Percentiles rank a stretch among this genome's conserved stretches.
Conservation (phyloP, 2,113 vertebrate genomes). For the Epinephelus cyanopodus region DNA sequence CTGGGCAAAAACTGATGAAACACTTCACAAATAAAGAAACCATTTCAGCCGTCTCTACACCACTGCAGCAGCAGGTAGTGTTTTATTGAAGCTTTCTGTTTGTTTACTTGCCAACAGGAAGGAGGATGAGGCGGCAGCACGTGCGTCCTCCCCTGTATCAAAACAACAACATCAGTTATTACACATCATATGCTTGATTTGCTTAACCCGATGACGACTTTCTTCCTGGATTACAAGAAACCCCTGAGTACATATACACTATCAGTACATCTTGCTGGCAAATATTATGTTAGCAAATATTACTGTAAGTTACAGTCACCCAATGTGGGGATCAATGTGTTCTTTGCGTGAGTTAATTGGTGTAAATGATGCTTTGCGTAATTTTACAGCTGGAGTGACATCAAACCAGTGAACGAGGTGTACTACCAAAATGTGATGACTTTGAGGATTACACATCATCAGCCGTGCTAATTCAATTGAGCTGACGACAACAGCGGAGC, state of each 20-base stretch:
- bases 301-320: not conserved
- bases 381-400: not conserved
- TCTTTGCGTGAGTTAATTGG: not conserved
- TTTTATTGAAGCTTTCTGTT: slow-evolving; percentile 18
- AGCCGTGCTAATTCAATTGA: not conserved
- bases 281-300: not conserved
- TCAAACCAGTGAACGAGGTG: not conserved
- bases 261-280: slow-evolving; percentile 41
- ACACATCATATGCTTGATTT: slow-evolving; percentile 10
- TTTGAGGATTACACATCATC: not conserved
- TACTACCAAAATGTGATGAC: slow-evolving; percentile 3
- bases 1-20: not conserved
- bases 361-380: slow-evolving; percentile 13
- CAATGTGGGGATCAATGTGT: not conserved
- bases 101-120: slow-evolving; percentile 29
- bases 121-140: not conserved
- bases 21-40: not conserved
- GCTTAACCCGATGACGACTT: slow-evolving; percentile 17
- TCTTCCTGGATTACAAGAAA: slow-evolving; percentile 24
- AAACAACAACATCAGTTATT: slow-evolving; percentile 42
- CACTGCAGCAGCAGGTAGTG: not conserved
- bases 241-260: not conserved
- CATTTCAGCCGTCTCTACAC: not conserved
- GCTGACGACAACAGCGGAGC: slow-evolving; percentile 18
- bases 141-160: not conserved